These are phyloP conservation scores for Dascyllus trimaculatus DNA, from an alignment of 2,113 vertebrate genomes.

Conservation along the genomic window DNA sequence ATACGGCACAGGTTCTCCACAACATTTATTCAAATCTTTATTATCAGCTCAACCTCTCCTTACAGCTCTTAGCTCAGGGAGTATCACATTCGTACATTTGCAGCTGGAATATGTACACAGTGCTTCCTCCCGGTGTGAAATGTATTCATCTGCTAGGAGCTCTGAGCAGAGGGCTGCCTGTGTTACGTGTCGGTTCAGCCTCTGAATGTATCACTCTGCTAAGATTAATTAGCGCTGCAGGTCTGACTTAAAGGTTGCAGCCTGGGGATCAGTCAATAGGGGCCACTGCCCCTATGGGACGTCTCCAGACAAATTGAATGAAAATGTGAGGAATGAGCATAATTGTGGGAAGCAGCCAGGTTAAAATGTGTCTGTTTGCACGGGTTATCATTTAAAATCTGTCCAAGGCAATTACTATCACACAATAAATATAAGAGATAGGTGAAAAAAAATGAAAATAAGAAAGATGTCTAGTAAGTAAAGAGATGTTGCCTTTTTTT, in stretches of 20 bases:
- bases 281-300: conserved; percentile 43
- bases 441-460: too few relatives aligned
- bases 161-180: conserved; percentile 9
- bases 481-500: too few relatives aligned
- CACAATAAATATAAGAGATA: too few relatives aligned
- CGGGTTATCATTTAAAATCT: not conserved
- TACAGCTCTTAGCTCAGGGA: conserved; percentile 62
- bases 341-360: conserved; percentile 4
- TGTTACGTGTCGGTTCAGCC: conserved; percentile 36
- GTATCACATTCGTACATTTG: conserved; percentile 53
- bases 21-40: conserved; percentile 76
- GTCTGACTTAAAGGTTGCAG: conserved; percentile 70
- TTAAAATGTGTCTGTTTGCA: not conserved
- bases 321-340: conserved; percentile 51
- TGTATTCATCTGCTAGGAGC: conserved; percentile 19
- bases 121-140: conserved; percentile 32
- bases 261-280: conserved; percentile 64
- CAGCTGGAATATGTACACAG: conserved; percentile 43
- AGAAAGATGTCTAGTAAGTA: not conserved
- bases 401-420: not conserved
- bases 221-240: conserved; percentile 71
- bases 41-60: conserved; percentile 66
- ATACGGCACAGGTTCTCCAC: conserved; percentile 57
- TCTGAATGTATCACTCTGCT: conserved; percentile 59
- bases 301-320: conserved; percentile 58